A percentile compares a stretch with the other conserved stretches of the same genome.
These are phyloP conservation scores for Drosophila falleni DNA, from an alignment of 2,888 invertebrate genomes.

Conservation along the genomic window DNA sequence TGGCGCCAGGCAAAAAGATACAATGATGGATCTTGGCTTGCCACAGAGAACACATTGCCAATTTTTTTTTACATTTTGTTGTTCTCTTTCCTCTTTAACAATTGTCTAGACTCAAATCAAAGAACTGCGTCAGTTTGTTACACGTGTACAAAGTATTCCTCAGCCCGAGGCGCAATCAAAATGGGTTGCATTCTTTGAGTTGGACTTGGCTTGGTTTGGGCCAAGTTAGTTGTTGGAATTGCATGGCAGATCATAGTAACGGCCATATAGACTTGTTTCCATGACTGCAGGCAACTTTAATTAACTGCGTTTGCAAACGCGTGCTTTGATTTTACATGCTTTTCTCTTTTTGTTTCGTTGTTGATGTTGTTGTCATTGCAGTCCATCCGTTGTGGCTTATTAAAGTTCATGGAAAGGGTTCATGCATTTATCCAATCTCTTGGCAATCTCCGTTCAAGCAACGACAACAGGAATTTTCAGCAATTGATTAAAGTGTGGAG, in stretches of 20 bases:
- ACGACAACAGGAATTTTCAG: background rate
- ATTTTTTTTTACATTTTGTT: constrained; percentile 12
- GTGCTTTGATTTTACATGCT: constrained; percentile 44
- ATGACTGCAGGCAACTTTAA: constrained; percentile 51
- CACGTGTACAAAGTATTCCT: constrained; percentile 33
- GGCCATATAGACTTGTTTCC: constrained; percentile 23
- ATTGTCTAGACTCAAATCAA: constrained; percentile 73
- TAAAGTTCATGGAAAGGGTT: constrained; percentile 50
- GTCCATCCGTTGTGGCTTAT: constrained; percentile 38
- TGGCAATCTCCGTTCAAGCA: constrained; percentile 9
- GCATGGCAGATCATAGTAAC: constrained; percentile 28
- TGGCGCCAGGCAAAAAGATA: constrained; percentile 43
- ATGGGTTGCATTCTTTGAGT: constrained; percentile 4
- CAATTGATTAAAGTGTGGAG: background rate
- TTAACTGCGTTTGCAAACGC: constrained; percentile 41
- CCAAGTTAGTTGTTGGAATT: constrained; percentile 1
- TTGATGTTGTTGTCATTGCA: constrained; percentile 2
- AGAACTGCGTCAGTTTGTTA: constrained; percentile 60
- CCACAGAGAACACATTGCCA: constrained; percentile 6
- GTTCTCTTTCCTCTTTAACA: constrained; percentile 24
- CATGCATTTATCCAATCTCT: constrained; percentile 38
- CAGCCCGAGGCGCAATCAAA: constrained; percentile 32
- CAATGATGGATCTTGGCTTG: constrained; percentile 10
- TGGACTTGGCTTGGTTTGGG: background rate
- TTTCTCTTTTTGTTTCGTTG: background rate